A percentile compares a stretch with the other conserved stretches of the same genome.
phyloP scores from a whole-genome alignment of 2,888 invertebrate species.

The Macaria notata region DNA sequence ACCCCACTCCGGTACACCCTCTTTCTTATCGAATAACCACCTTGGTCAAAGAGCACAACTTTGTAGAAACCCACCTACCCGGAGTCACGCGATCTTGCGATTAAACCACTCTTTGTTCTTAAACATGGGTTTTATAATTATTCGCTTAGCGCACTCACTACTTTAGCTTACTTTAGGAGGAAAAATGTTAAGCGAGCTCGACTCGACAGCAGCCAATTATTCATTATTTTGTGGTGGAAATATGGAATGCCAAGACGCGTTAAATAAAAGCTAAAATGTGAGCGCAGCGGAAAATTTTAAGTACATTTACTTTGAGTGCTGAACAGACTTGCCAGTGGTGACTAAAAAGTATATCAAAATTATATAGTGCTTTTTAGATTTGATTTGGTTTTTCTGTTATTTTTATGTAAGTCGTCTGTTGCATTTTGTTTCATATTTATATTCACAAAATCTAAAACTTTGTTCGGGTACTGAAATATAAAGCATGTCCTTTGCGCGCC shows the following conservation, averaged over 20 bases:
- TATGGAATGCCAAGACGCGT: constrained; percentile 19
- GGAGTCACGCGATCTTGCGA: constrained; percentile 66
- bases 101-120: constrained; percentile 63
- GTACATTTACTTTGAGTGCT: constrained; percentile 1
- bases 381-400: too few species aligned
- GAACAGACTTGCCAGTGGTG: background rate
- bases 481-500: too few species aligned
- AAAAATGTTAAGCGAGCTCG: constrained; percentile 16
- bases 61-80: constrained; percentile 38
- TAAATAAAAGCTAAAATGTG: constrained; percentile 9
- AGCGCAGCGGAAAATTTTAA: constrained; percentile 3
- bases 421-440: too few species aligned
- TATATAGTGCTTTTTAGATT: too few species aligned
- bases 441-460: too few species aligned
- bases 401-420: too few species aligned
- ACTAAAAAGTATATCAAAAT: background rate
- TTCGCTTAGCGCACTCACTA: constrained; percentile 21
- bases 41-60: constrained; percentile 50
- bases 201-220: constrained; percentile 18
- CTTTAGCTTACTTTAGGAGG: constrained; percentile 8
- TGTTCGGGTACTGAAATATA: too few species aligned
- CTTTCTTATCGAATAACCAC: constrained; percentile 45
- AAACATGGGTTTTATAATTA: constrained; percentile 64
- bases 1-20: constrained; percentile 35
- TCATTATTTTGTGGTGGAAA: constrained; percentile 21